Evolutionary conservation across 2,113 vertebrate species (phyloP).

Genomic region (Macrotus californicus): DNA sequence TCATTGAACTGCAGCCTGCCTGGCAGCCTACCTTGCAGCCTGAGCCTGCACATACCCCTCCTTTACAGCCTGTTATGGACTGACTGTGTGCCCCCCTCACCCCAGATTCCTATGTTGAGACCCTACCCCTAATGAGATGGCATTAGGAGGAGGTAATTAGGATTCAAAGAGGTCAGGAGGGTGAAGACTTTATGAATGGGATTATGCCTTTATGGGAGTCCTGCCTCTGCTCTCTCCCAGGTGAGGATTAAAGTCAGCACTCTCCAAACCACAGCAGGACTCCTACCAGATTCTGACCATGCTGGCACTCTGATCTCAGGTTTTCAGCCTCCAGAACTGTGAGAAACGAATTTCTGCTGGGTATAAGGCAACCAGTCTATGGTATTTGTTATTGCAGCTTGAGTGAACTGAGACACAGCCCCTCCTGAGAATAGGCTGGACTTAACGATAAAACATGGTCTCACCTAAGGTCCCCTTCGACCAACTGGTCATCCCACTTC

Average conservation of each 20-base stretch:
- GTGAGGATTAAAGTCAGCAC: background rate
- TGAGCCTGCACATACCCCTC: fast-evolving
- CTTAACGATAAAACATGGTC: background rate
- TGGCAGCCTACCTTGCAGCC: background rate
- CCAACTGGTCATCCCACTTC: background rate
- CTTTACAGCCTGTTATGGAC: background rate
- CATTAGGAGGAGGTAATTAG: background rate
- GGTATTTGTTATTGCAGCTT: background rate
- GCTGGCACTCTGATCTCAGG: background rate
- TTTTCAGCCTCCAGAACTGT: background rate
- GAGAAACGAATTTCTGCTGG: background rate
- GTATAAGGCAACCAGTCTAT: background rate
- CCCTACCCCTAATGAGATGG: background rate
- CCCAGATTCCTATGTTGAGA: background rate
- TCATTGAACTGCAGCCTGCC: background rate
- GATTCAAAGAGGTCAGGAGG: background rate
- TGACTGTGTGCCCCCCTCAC: background rate
- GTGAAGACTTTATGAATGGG: background rate
- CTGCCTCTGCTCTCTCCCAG: background rate
- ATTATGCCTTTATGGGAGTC: background rate
- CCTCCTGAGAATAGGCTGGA: background rate
- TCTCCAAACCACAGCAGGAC: background rate
- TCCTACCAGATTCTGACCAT: background rate
- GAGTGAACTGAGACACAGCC: background rate
- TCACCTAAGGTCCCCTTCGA: background rate